A percentile compares a stretch with the other conserved stretches of the same genome.
These are phyloP conservation scores for Pygmarrhopalites habei DNA, from an alignment of 1,140 invertebrate species.

Conservation along the genomic window DNA sequence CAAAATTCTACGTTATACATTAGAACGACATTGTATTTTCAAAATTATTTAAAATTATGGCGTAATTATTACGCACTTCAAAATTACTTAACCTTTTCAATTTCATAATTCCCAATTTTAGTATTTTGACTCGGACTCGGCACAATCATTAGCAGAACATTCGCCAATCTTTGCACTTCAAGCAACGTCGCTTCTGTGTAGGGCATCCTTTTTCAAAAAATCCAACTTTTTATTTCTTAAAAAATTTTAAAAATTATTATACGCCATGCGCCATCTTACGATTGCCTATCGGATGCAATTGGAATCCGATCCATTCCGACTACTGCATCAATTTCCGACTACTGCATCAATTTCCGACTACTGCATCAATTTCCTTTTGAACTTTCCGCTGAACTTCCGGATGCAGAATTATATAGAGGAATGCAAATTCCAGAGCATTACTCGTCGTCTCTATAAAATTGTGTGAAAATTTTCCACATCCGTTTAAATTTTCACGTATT, in stretches of 20 bases:
- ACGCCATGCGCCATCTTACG: no score
- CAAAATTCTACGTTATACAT: not conserved
- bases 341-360: no score
- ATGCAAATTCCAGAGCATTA: slow-evolving; percentile 44
- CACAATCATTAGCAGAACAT: slow-evolving; percentile 67
- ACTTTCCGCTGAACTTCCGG: slow-evolving; percentile 47
- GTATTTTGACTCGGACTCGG: slow-evolving; percentile 67
- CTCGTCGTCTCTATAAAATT: no score
- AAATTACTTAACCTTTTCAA: slow-evolving; percentile 59
- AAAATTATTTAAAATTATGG: slow-evolving; percentile 50
- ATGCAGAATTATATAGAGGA: slow-evolving; percentile 47
- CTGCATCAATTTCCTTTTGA: slow-evolving; percentile 47
- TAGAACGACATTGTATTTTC: not conserved
- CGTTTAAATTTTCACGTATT: no score
- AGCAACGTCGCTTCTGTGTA: slow-evolving; percentile 69
- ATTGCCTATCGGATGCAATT: not conserved
- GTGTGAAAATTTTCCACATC: no score
- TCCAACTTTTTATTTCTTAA: no score
- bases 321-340: no score
- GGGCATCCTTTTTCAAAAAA: no score
- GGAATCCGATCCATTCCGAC: slow-evolving; percentile 22
- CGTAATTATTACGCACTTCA: not conserved
- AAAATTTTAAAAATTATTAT: no score
- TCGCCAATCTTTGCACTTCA: slow-evolving; percentile 68
- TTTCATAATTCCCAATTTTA: slow-evolving; percentile 58